phyloP scores from a whole-genome alignment of 2,797 vertebrate species.

The Hafferia zeledoni region DNA sequence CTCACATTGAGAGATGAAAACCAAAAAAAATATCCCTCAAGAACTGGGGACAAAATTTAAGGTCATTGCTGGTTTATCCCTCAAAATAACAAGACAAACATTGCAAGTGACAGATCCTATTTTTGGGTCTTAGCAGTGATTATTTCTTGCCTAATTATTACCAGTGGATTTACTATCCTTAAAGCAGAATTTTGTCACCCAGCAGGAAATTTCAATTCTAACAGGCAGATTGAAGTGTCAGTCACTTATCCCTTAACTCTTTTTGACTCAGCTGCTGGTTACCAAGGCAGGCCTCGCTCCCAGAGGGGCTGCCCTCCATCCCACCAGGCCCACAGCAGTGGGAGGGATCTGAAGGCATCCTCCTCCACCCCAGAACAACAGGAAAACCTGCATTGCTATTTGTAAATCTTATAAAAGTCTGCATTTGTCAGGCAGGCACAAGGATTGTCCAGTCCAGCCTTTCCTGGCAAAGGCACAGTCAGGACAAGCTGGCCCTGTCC shows the following conservation, averaged over 20 bases:
- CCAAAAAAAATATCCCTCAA: background rate
- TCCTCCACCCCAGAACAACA: background rate
- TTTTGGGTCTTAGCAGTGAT: background rate
- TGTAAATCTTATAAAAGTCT: background rate
- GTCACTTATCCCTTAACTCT: background rate
- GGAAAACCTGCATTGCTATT: background rate
- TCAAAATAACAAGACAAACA: background rate
- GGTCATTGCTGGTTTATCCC: background rate
- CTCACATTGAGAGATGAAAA: background rate
- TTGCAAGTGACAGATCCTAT: background rate
- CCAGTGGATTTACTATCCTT: conserved; percentile 40
- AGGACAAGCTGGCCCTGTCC: background rate
- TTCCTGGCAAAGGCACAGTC: background rate
- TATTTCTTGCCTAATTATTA: conserved; percentile 25
- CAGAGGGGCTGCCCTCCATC: background rate
- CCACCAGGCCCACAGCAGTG: background rate
- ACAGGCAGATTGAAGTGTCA: background rate
- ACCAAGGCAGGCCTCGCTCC: background rate
- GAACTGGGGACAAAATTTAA: background rate
- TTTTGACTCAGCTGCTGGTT: background rate
- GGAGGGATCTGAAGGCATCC: background rate
- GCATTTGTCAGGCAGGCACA: background rate
- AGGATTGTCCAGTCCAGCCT: background rate
- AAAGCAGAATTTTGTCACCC: conserved; percentile 36
- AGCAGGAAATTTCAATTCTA: conserved; percentile 31